Evolutionary conservation across 2,113 vertebrate species (phyloP).

Genomic region (Caranx ignobilis): DNA sequence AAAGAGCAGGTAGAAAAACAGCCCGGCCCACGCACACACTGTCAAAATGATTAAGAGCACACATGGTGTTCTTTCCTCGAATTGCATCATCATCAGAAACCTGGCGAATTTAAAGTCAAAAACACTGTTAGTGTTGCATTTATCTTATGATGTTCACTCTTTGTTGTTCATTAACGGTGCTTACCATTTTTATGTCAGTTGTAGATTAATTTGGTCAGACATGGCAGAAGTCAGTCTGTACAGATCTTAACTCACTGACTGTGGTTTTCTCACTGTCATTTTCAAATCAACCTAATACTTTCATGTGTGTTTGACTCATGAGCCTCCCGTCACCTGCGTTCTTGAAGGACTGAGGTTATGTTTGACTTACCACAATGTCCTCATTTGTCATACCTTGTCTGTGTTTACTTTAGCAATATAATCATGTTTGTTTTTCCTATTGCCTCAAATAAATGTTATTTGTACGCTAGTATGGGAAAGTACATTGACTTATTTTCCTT

Average conservation of each 20-base stretch:
- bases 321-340: conserved; percentile 43
- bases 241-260: conserved; percentile 10
- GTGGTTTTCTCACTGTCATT: conserved; percentile 28
- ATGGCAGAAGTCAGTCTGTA: conserved; percentile 34
- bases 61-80: conserved; percentile 6
- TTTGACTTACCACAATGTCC: conserved; percentile 44
- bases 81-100: not conserved
- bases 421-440: conserved; percentile 24
- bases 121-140: not conserved
- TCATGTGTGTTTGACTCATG: conserved; percentile 47
- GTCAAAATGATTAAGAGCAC: not conserved
- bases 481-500: conserved; percentile 21
- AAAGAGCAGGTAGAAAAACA: conserved; percentile 55
- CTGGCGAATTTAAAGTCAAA: not conserved
- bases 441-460: conserved; percentile 29
- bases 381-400: conserved; percentile 22
- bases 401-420: conserved; percentile 31
- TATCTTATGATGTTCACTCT: not conserved
- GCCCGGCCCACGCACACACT: conserved; percentile 6
- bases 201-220: not conserved
- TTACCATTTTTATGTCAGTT: conserved; percentile 14
- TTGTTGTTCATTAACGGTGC: conserved; percentile 19
- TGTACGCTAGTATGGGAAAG: conserved; percentile 39
- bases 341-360: conserved; percentile 24
- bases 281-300: conserved; percentile 36